phyloP scores from a whole-genome alignment of 1,140 invertebrate genomes.

The Heterodera carotae region DNA sequence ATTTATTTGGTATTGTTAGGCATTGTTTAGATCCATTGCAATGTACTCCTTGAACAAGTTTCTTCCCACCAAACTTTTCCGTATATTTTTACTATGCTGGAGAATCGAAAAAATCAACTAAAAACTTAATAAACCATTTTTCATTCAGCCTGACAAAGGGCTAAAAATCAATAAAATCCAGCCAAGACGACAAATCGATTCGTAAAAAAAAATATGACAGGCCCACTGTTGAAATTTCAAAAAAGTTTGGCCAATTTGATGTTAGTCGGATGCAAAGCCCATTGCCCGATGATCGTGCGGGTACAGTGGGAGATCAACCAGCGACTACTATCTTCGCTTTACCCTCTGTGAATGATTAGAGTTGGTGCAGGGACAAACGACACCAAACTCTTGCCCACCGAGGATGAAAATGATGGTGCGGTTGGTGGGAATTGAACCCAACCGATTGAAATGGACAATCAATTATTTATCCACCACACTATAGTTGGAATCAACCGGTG shows the following conservation, averaged over 20 bases:
- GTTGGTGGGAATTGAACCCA: not conserved
- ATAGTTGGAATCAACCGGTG: not conserved
- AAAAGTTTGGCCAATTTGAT: too few species aligned
- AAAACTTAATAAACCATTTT: too few species aligned
- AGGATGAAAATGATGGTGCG: not conserved
- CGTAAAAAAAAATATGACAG: not conserved
- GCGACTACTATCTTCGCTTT: not conserved
- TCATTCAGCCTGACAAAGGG: too few species aligned
- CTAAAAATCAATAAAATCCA: constrained; percentile 38
- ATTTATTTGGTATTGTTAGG: too few species aligned
- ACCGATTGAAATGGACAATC: not conserved
- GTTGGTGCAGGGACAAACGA: too few species aligned
- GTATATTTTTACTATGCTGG: too few species aligned
- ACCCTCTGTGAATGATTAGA: constrained; percentile 13
- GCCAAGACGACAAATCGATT: not conserved
- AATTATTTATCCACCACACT: not conserved
- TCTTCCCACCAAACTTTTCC: too few species aligned
- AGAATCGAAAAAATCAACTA: too few species aligned
- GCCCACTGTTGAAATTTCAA: not conserved
- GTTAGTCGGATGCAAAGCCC: not conserved
- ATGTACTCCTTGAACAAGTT: too few species aligned
- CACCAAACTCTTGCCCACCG: constrained; percentile 12
- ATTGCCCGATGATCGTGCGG: not conserved
- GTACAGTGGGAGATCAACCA: not conserved
- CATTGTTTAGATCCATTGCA: too few species aligned